Percentiles rank a stretch among this genome's conserved stretches.
Conservation (phyloP, 2,888 invertebrate genomes). For the Gryllus longicercus region DNA sequence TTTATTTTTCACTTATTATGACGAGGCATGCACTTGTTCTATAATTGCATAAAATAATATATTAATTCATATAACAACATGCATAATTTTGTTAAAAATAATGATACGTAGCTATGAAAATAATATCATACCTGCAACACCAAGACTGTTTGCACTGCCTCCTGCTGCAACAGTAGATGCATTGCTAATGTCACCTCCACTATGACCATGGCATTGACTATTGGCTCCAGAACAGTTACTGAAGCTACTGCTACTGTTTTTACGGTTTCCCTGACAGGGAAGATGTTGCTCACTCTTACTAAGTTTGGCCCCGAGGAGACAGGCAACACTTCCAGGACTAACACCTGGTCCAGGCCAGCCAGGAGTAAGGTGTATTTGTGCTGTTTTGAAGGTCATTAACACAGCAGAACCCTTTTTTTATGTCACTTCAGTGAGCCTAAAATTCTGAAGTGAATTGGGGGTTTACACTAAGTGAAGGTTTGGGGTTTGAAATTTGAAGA, state of each 20-base stretch:
- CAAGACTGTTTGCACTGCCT: conserved; percentile 45
- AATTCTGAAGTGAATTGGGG: too few relatives aligned
- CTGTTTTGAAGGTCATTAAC: too few relatives aligned
- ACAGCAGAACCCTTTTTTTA: too few relatives aligned
- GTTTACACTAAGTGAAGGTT: too few relatives aligned
- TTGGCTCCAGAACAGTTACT: conserved; percentile 27
- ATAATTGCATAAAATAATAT: too few relatives aligned
- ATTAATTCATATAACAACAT: too few relatives aligned
- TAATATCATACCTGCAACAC: neutral
- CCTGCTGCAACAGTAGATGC: conserved; percentile 46
- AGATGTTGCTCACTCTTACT: conserved; percentile 73
- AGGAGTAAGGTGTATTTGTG: too few relatives aligned
- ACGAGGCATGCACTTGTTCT: too few relatives aligned
- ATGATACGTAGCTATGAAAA: too few relatives aligned
- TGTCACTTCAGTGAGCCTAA: too few relatives aligned
- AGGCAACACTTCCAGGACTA: conserved; percentile 35
- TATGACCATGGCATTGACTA: conserved; percentile 45
- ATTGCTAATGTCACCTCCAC: conserved; percentile 44
- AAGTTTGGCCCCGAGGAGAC: conserved; percentile 59
- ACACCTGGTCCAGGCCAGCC: conserved; percentile 78
- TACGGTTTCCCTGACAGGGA: conserved; percentile 38
- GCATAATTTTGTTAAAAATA: conserved; percentile 37
- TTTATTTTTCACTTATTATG: too few relatives aligned
- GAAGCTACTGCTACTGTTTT: conserved; percentile 42
- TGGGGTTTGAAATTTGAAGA: too few relatives aligned